A percentile compares a stretch with the other conserved stretches of the same genome.
phyloP scores from a whole-genome alignment of 1,140 invertebrate species.

The Calliphora vicina region DNA sequence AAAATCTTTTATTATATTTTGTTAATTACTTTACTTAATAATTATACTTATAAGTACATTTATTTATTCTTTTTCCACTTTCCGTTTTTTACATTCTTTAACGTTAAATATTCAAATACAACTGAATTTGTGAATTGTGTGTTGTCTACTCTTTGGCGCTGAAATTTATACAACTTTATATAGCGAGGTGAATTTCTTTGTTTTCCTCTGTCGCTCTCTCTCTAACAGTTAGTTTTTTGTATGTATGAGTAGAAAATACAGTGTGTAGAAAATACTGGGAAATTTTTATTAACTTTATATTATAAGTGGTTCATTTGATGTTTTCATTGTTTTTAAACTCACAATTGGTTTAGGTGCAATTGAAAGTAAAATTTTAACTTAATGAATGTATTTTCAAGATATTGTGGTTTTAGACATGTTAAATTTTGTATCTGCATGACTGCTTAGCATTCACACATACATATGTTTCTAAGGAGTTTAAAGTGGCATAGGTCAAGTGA shows the following conservation, averaged over 20 bases:
- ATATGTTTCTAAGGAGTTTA: no score
- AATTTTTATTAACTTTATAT: neutral
- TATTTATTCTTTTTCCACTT: neutral
- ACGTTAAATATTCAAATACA: slow-evolving; percentile 11
- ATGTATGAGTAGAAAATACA: neutral
- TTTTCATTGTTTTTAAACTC: neutral
- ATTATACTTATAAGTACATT: no score
- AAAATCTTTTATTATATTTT: no score
- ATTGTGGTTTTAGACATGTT: no score
- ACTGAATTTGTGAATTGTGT: slow-evolving; percentile 10
- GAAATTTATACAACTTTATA: neutral
- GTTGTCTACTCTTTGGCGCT: slow-evolving; percentile 22
- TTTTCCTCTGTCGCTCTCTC: neutral
- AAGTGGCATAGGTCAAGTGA: no score
- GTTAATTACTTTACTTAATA: neutral
- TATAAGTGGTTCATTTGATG: neutral
- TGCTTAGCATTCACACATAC: no score
- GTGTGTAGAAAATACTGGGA: slow-evolving; percentile 25
- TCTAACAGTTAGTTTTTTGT: neutral
- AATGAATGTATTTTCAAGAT: no score
- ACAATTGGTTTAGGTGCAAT: neutral
- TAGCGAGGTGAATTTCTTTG: neutral
- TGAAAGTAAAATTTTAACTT: no score
- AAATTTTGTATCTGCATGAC: no score
- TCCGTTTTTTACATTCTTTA: neutral